A percentile compares a stretch with the other conserved stretches of the same genome.
phyloP scores from a whole-genome alignment of 2,888 invertebrate genomes.

The Mylabris sibirica region DNA sequence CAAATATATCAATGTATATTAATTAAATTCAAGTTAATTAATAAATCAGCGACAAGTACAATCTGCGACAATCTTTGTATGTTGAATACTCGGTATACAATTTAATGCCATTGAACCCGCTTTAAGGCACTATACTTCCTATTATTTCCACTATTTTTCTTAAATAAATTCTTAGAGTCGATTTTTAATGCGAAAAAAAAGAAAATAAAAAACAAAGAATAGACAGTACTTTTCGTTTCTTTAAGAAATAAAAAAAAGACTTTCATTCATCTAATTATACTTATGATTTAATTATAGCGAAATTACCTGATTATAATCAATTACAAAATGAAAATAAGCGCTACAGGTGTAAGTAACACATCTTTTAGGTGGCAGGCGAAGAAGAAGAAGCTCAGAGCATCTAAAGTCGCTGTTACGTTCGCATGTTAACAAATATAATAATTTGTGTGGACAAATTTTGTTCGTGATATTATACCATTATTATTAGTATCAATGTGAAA shows the following conservation, averaged over 20 bases:
- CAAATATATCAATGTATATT: too few species aligned
- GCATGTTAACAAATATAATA: conserved; percentile 23
- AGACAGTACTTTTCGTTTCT: neutral
- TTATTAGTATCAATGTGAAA: neutral
- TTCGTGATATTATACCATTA: neutral
- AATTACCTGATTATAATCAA: neutral
- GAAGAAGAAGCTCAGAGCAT: conserved; percentile 30
- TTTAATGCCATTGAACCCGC: conserved; percentile 46
- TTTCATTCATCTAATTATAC: neutral
- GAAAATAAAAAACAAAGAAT: neutral
- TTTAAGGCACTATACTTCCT: conserved; percentile 43
- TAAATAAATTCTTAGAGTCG: conserved; percentile 21
- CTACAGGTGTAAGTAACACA: conserved; percentile 27
- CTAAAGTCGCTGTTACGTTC: conserved; percentile 34
- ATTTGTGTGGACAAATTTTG: neutral
- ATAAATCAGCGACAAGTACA: neutral
- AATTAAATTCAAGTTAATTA: too few species aligned
- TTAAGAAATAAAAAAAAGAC: neutral
- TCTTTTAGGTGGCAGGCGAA: conserved; percentile 20
- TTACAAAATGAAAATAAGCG: conserved; percentile 20
- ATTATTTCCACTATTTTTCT: conserved; percentile 33
- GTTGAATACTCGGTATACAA: conserved; percentile 37
- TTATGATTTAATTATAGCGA: neutral
- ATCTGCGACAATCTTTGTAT: conserved; percentile 23
- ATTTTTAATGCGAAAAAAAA: neutral